Base-by-base conservation (phyloP, 2,797 vertebrate species). In the Discoglossus pictus region DNA sequence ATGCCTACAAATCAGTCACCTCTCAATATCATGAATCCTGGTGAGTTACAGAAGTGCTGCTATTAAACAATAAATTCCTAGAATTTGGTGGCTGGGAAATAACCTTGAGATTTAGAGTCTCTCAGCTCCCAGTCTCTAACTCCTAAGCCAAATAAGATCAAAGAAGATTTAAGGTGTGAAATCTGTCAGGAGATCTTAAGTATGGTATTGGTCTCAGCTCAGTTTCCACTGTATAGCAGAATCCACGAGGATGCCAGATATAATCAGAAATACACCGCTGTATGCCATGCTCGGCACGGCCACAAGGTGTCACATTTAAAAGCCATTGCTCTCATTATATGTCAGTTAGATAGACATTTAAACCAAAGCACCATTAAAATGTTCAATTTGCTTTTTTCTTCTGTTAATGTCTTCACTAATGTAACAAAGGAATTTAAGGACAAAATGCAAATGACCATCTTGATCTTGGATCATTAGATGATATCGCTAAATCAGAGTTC, bases 291-390 rank as follows among this genome's bases (percentile, higher is more conserved):
- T 31, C 1, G 1, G 1, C 0, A 7, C 4, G 23, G 27, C 77
- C 83, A 74, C 78, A 68, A 80, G 76, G 60, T 73, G 83, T 69
- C 81, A 40, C 52, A 15, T 77, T 18, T 17, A 18, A 1, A 53
- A 71, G 73, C 6, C 0, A 13, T 17, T 71, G 21, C 24, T 5
- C 21, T 52, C 21, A 38, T 48, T 50, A 20, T 48, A 6, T 12
- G n/a, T 4, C 8, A 8, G 42, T 44, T 39, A 9, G 16, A 39
- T 7, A 58, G 31, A 65, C 9, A 24, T 48, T 11, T 31, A 7
- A 40, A 58, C 23, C 13, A 23, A 42, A 42, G 17, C 7, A 8
- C 23, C 2, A 31, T 25, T 15, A 47, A 21, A 59, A 34, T 13
- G 16, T 16, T 5, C 20, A 15, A n/a, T 59, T 51, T 35, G 52